Conservation (phyloP, 2,797 vertebrate species). For the Platalea minor region DNA sequence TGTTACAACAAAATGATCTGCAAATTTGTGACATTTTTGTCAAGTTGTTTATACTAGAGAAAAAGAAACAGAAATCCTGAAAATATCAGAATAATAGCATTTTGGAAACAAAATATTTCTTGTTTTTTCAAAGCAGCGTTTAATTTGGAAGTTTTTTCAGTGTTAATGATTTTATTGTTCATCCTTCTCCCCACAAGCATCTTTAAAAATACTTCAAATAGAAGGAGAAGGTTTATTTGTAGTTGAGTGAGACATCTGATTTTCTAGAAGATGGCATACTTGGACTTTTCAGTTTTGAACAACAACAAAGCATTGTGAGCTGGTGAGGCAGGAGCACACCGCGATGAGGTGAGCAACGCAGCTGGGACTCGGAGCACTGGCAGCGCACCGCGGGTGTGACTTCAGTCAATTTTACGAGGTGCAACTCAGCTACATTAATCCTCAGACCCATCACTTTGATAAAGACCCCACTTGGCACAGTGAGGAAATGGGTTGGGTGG, state of each 20-base stretch:
- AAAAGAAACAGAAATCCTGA: not conserved
- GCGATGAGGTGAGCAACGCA: not conserved
- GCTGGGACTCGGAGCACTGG: not conserved
- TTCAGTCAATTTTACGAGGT: not conserved
- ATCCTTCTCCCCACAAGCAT: not conserved
- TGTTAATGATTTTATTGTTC: not conserved
- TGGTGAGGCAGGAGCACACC: accelerated
- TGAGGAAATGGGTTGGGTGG: not conserved
- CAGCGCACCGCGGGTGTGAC: not conserved
- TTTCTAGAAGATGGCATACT: not conserved
- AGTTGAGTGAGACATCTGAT: not conserved
- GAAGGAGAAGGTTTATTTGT: not conserved
- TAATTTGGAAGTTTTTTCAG: not conserved
- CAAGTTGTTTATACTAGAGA: not conserved
- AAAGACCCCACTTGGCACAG: not conserved
- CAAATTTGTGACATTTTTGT: not conserved
- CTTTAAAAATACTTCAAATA: not conserved
- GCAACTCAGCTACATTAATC: not conserved
- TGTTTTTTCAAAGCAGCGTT: not conserved
- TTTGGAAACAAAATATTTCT: not conserved
- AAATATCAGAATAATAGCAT: not conserved
- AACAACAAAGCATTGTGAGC: not conserved
- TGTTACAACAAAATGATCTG: not conserved
- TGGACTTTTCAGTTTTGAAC: not conserved
- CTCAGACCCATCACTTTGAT: not conserved